Base-by-base conservation (phyloP, 1,140 invertebrate species). In the Bombus cullumanus region DNA sequence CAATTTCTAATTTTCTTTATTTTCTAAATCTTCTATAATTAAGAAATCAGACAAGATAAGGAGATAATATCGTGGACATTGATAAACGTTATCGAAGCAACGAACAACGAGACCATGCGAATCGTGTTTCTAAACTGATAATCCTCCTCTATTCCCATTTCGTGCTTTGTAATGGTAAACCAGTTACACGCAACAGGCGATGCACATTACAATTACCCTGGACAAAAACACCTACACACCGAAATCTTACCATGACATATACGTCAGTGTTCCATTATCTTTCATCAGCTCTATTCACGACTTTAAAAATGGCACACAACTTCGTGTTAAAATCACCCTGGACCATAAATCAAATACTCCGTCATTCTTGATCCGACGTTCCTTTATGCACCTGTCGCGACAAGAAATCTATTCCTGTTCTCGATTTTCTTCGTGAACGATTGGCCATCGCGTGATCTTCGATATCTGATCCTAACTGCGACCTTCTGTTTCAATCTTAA, bases 161-260 rank as follows among this genome's bases (percentile, higher is more conserved):
- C 76, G 41, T 74, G 86, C 88, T 91, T 92, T 92, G 92, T 90
- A 90, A 92, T 86, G n/a, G 53, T 66, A 66, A 68, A 89, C 74
- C 68, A 22, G 25, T 28, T 78, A 64, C 22, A 81, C 31, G n/a
- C 8, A 6, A 4, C 10, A 22, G 28, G 25, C 59, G 34, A 37
- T 22, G 3, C 43, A 72, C 66, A 18, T 77, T 41, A 75, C 47
- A 22, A 53, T 66, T 71, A 75, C 34, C 5, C 1, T 15, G 6
- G 39, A 31, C 69, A 41, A 73, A 83, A 86, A 83, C n/a, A 41
- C 18, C 34, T 53, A 53, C 68, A 37, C 68, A 71, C 31, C 43
- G 31, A 43, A 3, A 28, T n/a, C 62, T 41, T 22, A 53, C 22
- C 31, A 13, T 25, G 53, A 74, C 80, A 28, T n/a, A 28, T 41